Percentiles rank a stretch among this genome's conserved stretches.
Conservation (phyloP, 2,888 invertebrate genomes). For the Pegoplata infirma region DNA sequence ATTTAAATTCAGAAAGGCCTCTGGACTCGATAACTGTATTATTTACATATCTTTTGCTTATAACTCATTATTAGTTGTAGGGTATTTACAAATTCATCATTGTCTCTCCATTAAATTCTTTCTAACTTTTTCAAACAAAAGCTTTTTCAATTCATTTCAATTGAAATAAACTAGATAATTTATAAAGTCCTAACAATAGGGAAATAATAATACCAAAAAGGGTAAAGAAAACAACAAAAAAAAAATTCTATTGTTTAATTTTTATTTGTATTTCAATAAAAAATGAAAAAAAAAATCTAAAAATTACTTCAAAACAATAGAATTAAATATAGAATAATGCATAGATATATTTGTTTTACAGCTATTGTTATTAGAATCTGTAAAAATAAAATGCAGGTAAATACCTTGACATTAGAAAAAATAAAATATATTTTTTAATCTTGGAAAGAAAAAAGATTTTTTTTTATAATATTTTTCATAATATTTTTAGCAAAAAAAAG, state of each 20-base stretch:
- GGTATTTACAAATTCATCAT: no score
- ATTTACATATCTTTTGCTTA: no score
- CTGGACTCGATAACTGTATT: no score
- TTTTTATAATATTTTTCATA: no score
- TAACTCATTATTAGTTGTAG: no score
- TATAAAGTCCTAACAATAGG: slow-evolving; percentile 9
- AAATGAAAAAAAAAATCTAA: neutral
- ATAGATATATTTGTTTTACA: no score
- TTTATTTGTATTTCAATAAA: neutral
- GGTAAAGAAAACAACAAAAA: neutral
- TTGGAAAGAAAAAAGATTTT: slow-evolving; percentile 15
- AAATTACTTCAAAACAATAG: neutral
- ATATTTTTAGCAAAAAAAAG: no score
- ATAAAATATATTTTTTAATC: neutral
- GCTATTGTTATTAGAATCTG: no score
- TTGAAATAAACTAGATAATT: neutral
- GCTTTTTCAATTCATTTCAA: slow-evolving; percentile 23
- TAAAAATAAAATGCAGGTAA: neutral
- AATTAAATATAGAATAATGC: neutral
- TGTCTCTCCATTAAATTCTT: no score
- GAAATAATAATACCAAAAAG: slow-evolving; percentile 7
- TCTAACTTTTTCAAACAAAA: no score
- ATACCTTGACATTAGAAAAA: slow-evolving; percentile 12
- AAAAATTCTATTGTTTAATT: neutral
- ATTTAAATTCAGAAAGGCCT: no score